Evolutionary conservation across 1,140 invertebrate genomes (phyloP).

Genomic region (Drosophila rhopaloa): DNA sequence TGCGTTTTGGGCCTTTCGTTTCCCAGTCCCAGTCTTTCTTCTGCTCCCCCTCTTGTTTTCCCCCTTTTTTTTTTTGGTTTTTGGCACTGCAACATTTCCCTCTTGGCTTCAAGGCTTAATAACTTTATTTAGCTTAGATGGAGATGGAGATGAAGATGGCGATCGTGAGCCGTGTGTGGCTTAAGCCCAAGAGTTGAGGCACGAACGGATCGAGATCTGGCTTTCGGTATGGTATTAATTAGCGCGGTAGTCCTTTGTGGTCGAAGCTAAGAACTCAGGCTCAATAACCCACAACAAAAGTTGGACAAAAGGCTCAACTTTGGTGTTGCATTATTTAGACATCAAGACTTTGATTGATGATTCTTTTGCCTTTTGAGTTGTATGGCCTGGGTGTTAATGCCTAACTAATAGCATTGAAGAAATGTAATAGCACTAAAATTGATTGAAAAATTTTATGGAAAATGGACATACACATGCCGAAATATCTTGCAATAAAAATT

Average conservation of each 20-base stretch:
- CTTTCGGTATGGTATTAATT: conserved; percentile 68
- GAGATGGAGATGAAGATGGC: conserved; percentile 34
- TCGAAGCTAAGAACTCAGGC: conserved; percentile 15
- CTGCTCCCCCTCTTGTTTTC: conserved; percentile 8
- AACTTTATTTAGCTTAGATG: conserved; percentile 81
- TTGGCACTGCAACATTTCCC: conserved; percentile 67
- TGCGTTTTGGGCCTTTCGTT: conserved; percentile 71
- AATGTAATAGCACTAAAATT: conserved; percentile 1
- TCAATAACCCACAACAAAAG: conserved; percentile 29
- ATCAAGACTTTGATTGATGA: conserved; percentile 79
- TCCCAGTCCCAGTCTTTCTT: conserved; percentile 10
- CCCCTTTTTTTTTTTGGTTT: conserved; percentile 17
- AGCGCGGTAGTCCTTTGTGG: conserved; percentile 79
- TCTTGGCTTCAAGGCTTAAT: conserved; percentile 63
- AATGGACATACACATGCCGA: background rate
- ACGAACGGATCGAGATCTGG: conserved; percentile 51
- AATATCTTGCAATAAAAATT: no score
- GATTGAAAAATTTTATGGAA: background rate
- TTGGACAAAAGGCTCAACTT: conserved; percentile 21
- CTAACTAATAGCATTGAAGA: conserved; percentile 55
- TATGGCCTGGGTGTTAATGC: conserved; percentile 54
- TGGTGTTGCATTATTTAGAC: conserved; percentile 72
- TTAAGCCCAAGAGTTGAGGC: conserved; percentile 18
- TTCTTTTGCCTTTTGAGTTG: conserved; percentile 19
- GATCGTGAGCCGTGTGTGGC: conserved; percentile 51